A percentile compares a stretch with the other conserved stretches of the same genome.
phyloP scores from a whole-genome alignment of 2,888 invertebrate genomes.

The Pterostichus madidus region DNA sequence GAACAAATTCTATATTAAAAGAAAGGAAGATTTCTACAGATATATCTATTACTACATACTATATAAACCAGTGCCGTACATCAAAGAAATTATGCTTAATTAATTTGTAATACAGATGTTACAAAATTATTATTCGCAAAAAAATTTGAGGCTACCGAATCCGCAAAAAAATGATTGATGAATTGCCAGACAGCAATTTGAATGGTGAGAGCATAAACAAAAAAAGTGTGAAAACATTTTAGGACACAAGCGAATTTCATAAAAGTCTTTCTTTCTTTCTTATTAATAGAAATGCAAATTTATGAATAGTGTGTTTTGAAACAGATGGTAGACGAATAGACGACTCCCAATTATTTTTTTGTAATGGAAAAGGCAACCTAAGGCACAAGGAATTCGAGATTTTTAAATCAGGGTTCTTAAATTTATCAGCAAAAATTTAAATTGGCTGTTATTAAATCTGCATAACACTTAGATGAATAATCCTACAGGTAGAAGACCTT shows the following conservation, averaged over 20 bases:
- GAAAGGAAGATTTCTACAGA: no score
- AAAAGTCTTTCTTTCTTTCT: neutral
- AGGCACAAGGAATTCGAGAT: no score
- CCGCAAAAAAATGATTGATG: neutral
- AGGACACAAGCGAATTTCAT: neutral
- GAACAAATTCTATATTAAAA: no score
- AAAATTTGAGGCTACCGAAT: neutral
- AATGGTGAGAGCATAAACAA: neutral
- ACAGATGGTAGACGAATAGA: neutral
- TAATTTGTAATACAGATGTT: neutral
- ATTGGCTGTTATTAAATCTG: no score
- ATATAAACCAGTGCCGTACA: no score
- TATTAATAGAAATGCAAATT: neutral
- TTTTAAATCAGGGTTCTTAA: no score
- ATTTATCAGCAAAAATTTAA: no score
- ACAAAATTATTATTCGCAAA: neutral
- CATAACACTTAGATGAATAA: no score
- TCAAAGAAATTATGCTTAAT: no score
- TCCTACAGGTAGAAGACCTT: no score
- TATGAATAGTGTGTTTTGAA: neutral
- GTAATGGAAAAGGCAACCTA: no score
- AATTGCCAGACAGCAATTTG: neutral
- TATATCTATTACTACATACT: no score
- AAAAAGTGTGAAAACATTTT: constrained; percentile 2
- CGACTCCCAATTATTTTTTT: neutral